A percentile compares a stretch with the other conserved stretches of the same genome.
These are phyloP conservation scores for Cyphomyrus plagiostoma DNA, from an alignment of 2,113 vertebrate species.

Conservation along the genomic window DNA sequence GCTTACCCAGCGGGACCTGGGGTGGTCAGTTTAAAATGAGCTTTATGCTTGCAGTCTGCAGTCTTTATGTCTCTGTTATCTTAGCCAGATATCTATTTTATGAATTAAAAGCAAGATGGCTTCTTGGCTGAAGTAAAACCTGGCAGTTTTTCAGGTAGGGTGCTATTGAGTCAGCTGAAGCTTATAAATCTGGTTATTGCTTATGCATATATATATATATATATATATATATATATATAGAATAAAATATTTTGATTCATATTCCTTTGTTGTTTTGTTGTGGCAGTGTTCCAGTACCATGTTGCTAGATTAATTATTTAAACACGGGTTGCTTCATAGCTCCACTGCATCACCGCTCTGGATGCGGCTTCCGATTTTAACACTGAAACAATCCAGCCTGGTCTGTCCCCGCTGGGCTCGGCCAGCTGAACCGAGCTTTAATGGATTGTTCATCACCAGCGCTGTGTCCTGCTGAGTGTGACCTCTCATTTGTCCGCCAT, in stretches of 20 bases:
- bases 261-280: background rate
- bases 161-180: background rate
- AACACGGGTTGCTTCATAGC: background rate
- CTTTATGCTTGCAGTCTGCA: background rate
- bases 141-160: background rate
- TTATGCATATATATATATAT: background rate
- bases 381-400: background rate
- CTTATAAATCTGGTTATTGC: background rate
- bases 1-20: background rate
- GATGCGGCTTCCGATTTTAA: background rate
- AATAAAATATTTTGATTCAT: no score
- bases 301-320: background rate
- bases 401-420: background rate
- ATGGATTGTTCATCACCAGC: background rate
- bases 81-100: background rate
- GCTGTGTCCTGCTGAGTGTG: background rate
- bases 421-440: background rate
- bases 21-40: background rate
- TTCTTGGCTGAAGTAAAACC: background rate
- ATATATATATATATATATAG: no score
- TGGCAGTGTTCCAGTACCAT: background rate
- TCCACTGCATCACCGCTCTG: background rate
- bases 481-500: background rate
- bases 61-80: background rate
- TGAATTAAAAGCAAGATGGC: background rate